These are phyloP conservation scores for Strix uralensis DNA, from an alignment of 2,113 vertebrate species.

Conservation along the genomic window DNA sequence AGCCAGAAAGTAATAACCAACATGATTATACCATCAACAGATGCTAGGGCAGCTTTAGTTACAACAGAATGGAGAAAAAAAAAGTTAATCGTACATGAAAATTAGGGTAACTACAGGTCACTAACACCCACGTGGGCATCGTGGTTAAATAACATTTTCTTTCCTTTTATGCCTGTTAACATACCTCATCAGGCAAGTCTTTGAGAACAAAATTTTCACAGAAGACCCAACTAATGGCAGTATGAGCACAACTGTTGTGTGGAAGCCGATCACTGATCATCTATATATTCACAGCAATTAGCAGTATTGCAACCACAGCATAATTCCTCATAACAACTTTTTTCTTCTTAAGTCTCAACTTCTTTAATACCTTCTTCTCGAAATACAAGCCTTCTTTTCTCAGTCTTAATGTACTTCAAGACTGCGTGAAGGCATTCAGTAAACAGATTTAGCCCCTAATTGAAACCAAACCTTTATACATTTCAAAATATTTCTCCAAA, in stretches of 20 bases:
- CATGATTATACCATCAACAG: neutral
- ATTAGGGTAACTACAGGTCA: neutral
- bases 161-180: neutral
- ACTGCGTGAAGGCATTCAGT: neutral
- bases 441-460: neutral
- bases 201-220: neutral
- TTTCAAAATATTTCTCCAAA: neutral
- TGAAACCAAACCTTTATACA: neutral
- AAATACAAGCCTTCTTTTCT: neutral
- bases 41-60: neutral
- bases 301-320: accelerated
- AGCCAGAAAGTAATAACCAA: neutral
- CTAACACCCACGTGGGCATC: accelerated
- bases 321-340: neutral
- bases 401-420: neutral
- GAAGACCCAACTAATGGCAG: neutral
- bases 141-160: neutral
- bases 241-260: neutral
- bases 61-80: neutral
- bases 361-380: neutral
- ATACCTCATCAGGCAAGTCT: neutral
- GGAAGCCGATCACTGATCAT: neutral
- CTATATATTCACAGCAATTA: neutral
- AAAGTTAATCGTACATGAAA: neutral
- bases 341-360: neutral